These are phyloP conservation scores for Orthonyx spaldingii DNA, from an alignment of 2,113 vertebrate species.

Conservation along the genomic window DNA sequence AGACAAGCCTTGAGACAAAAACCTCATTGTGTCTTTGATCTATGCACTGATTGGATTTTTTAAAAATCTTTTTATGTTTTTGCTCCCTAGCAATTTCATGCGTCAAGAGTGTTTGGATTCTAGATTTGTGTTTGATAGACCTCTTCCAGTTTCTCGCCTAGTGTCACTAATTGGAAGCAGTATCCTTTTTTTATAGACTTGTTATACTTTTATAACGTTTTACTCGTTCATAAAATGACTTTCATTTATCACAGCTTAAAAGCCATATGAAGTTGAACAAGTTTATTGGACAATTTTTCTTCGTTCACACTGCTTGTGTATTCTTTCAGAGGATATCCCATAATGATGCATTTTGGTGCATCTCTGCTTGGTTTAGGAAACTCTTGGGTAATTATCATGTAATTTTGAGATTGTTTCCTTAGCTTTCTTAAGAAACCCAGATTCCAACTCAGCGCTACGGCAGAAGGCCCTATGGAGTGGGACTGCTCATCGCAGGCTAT, in stretches of 20 bases:
- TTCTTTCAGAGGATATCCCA: background rate
- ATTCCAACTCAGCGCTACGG: conserved; percentile 96
- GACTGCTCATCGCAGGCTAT: conserved; percentile 94
- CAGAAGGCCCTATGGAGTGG: conserved; percentile 92
- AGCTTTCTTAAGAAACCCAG: conserved; percentile 87
- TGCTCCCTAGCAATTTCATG: conserved; percentile 89
- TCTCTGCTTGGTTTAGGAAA: background rate
- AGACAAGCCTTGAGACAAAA: background rate
- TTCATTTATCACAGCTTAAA: background rate
- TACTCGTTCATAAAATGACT: background rate
- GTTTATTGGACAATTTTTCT: background rate
- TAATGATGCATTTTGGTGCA: background rate
- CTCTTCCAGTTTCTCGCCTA: conserved; percentile 92
- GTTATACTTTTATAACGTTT: background rate
- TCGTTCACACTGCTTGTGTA: background rate
- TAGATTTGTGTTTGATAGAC: conserved; percentile 94
- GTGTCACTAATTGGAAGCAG: conserved; percentile 96
- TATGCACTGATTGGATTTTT: background rate
- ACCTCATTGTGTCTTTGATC: background rate
- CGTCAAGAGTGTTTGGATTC: conserved; percentile 98
- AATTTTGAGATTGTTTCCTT: conserved; percentile 58
- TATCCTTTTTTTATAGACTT: conserved; percentile 80
- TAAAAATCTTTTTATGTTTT: background rate
- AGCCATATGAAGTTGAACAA: background rate
- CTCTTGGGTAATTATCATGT: background rate